phyloP scores from a whole-genome alignment of 2,888 invertebrate genomes.

The Epirrita christyi region DNA sequence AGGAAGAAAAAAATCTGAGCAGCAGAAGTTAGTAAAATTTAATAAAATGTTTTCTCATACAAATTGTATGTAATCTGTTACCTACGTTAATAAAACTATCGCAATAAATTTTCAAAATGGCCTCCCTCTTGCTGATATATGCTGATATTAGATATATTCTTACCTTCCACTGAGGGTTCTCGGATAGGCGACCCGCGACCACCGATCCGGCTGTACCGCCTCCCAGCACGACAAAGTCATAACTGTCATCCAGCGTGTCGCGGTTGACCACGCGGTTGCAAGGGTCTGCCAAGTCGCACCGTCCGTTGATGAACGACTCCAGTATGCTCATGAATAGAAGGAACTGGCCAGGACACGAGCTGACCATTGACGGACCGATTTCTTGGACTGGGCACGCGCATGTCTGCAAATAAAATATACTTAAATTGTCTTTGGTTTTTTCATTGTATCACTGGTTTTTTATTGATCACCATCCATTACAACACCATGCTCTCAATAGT shows the following conservation, averaged over 20 bases:
- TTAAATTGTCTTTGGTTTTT: no score
- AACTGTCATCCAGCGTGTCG: conserved; percentile 71
- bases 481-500: no score
- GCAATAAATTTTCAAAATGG: no score
- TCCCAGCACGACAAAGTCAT: conserved; percentile 88
- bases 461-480: no score
- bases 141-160: no score
- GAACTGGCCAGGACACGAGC: conserved; percentile 85
- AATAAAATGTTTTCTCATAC: no score
- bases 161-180: conserved; percentile 87
- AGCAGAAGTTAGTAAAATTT: no score
- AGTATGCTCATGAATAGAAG: conserved; percentile 87
- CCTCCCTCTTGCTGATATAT: no score
- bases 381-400: conserved; percentile 83
- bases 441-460: no score
- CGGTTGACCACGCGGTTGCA: conserved; percentile 83
- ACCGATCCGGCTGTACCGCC: conserved; percentile 88
- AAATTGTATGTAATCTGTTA: no score
- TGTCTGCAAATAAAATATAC: conserved; percentile 53
- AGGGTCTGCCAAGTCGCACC: conserved; percentile 84
- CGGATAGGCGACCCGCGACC: conserved; percentile 87
- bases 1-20: no score
- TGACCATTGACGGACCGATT: conserved; percentile 84
- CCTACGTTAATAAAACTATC: no score
- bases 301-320: conserved; percentile 85